phyloP scores from a whole-genome alignment of 2,888 invertebrate genomes.

The Odontocerum albicorne region DNA sequence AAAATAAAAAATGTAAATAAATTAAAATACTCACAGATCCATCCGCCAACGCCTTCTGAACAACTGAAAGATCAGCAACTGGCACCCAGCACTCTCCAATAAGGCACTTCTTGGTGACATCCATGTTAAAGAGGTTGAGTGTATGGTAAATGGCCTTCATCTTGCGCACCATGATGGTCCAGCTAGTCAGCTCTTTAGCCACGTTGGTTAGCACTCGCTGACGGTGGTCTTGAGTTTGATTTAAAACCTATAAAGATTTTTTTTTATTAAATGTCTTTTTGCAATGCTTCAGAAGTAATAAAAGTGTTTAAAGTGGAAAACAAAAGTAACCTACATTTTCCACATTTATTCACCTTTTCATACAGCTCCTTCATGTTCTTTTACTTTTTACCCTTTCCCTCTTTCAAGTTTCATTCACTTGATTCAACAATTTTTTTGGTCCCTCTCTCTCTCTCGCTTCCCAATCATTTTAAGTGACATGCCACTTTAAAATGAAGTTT shows the following conservation, averaged over 20 bases:
- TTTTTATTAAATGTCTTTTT: too few species aligned
- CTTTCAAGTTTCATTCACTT: too few species aligned
- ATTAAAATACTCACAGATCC: conserved; percentile 67
- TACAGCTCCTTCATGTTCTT: too few species aligned
- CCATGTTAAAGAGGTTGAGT: conserved; percentile 84
- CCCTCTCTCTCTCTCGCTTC: too few species aligned
- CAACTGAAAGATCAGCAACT: conserved; percentile 68
- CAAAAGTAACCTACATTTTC: too few species aligned
- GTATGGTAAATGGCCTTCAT: conserved; percentile 93
- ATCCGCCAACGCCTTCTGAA: conserved; percentile 76
- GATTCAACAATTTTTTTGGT: too few species aligned
- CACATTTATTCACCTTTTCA: too few species aligned
- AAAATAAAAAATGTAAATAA: not conserved
- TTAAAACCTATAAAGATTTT: conserved; percentile 64
- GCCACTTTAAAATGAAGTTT: too few species aligned
- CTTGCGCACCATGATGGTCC: conserved; percentile 88
- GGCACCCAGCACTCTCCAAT: conserved; percentile 88
- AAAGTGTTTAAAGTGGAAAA: too few species aligned
- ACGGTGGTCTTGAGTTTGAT: conserved; percentile 91
- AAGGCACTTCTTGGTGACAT: conserved; percentile 83
- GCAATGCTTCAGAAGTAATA: too few species aligned
- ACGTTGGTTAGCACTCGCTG: conserved; percentile 85
- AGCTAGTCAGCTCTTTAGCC: conserved; percentile 85
- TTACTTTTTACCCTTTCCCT: too few species aligned
- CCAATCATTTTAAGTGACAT: too few species aligned